Base-by-base conservation (phyloP, 2,888 invertebrate species). In the Chrysopilus asiliformis region DNA sequence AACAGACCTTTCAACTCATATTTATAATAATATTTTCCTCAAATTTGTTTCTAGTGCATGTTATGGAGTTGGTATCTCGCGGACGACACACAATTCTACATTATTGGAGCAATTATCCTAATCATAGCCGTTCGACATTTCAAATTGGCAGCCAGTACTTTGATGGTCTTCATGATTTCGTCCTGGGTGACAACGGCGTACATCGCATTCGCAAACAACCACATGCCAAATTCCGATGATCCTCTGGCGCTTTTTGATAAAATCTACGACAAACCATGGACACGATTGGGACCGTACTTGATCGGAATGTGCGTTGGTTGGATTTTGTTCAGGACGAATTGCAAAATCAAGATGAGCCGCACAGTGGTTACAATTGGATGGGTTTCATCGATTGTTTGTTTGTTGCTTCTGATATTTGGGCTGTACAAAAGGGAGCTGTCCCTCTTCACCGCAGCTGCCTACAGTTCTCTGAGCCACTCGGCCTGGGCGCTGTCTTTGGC, bases 221-320 rank as follows among this genome's bases (percentile, higher is more conserved):
- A 85, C 59, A 72, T 79, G 55, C 85, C 85, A 6, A 72, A 69
- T 59, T 72, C 74, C 12, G 83, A 85, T 50, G 86, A 86, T 55
- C 85, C 85, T 0, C 66, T 86, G 54, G 83, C 83, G 1, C 68
- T 84, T 34, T 87, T 87, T 57, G 86, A 87, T 60, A 83, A 85
- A 65, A 81, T 87, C 48, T 87, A 87, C 58, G 86, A 86, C 62
- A 87, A 86, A 59, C 86, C 86, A 2, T 87, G 86, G 84, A 86
- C 86, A 0, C 63, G 86, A 39, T 62, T 86, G 10, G 86, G 86
- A 0, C 86, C 86, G 0, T 87, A 86, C 57, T 65, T 86, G 3
- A 77, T 86, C 35, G 86, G 86, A 45, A 86, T 87, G 83, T 68
- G 74, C 13, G 76, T 79, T 1, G 86, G 86, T 0, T 87, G 85